Percentiles rank a stretch among this genome's conserved stretches.
Conservation (phyloP, 1,140 invertebrate genomes). For the Pseudomyrmex cubaensis region DNA sequence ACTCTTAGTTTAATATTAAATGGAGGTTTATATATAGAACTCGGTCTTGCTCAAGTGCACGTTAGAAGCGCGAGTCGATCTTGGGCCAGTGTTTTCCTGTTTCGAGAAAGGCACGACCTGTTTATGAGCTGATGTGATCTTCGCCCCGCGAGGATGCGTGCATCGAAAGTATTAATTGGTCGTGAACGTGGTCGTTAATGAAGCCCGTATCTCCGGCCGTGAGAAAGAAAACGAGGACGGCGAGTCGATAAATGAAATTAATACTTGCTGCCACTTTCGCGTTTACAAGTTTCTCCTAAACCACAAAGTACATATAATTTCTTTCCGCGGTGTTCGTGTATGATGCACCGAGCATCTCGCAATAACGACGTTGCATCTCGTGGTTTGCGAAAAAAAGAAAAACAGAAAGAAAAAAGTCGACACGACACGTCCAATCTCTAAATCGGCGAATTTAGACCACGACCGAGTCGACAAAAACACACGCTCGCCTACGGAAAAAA, state of each 20-base stretch:
- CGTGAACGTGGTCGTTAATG: constrained; percentile 25
- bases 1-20: not conserved
- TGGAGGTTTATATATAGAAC: not conserved
- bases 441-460: constrained; percentile 18
- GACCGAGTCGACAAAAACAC: constrained; percentile 7
- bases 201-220: constrained; percentile 3
- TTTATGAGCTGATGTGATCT: constrained; percentile 9
- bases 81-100: constrained; percentile 28
- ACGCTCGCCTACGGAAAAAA: constrained; percentile 42
- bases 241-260: constrained; percentile 42
- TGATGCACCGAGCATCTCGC: too few relatives aligned
- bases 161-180: constrained; percentile 46
- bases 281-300: constrained; percentile 43
- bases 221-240: constrained; percentile 18
- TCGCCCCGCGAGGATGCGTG: constrained; percentile 35
- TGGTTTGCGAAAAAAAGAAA: not conserved
- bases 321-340: not conserved
- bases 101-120: constrained; percentile 9
- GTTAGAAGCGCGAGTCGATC: not conserved
- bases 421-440: not conserved
- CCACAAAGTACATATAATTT: not conserved
- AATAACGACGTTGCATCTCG: not conserved
- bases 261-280: constrained; percentile 30
- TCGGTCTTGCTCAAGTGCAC: not conserved
- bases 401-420: constrained; percentile 1